A percentile compares a stretch with the other conserved stretches of the same genome.
Evolutionary conservation across 2,113 vertebrate species (phyloP).

Genomic region (Laticauda colubrina): DNA sequence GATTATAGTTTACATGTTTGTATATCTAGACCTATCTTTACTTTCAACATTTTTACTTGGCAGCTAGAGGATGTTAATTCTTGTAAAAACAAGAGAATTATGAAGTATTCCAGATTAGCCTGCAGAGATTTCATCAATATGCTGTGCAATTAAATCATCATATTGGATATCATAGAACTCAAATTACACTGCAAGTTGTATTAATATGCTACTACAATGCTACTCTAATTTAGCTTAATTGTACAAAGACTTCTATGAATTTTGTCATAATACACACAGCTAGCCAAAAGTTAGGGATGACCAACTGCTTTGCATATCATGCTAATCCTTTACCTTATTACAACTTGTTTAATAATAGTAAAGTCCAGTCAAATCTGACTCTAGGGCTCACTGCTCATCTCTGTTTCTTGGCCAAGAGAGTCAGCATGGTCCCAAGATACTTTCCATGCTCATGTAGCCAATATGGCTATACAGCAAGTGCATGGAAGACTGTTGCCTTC

Average conservation of each 20-base stretch:
- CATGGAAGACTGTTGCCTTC: not conserved
- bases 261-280: not conserved
- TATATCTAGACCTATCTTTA: not conserved
- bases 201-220: not conserved
- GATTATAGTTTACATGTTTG: not conserved
- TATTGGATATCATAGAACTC: not conserved
- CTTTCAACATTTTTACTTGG: not conserved
- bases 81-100: not conserved
- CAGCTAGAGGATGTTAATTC: not conserved
- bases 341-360: not conserved
- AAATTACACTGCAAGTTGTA: not conserved
- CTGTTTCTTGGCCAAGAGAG: not conserved
- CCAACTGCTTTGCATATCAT: not conserved
- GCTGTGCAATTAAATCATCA: not conserved
- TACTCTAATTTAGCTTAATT: not conserved
- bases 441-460: not conserved
- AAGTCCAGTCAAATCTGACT: not conserved
- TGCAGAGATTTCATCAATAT: not conserved
- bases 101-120: conserved; percentile 8
- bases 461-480: not conserved
- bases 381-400: not conserved
- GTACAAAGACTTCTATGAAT: not conserved
- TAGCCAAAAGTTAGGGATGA: not conserved
- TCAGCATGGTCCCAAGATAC: not conserved
- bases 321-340: not conserved